These are phyloP conservation scores for Colletes gigas DNA, from an alignment of 1,140 invertebrate genomes.

Conservation along the genomic window DNA sequence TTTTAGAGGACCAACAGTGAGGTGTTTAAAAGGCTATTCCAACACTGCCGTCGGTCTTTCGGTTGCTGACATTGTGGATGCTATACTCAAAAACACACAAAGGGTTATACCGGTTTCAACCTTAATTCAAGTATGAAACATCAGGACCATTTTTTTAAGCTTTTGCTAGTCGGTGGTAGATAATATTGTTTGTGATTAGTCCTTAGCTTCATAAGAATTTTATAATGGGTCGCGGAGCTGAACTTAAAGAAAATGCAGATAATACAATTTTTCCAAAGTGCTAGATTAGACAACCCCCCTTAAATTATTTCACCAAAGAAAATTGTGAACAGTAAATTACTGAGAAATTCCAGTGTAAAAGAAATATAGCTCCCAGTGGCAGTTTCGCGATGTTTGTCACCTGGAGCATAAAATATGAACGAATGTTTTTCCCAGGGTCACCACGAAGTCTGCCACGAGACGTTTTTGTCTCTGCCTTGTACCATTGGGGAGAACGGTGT, in stretches of 20 bases:
- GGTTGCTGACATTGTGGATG: constrained; percentile 79
- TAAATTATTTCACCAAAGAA: not conserved
- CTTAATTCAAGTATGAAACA: constrained; percentile 79
- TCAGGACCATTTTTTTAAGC: not conserved
- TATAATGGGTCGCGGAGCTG: no score
- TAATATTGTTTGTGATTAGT: not conserved
- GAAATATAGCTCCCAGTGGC: no score
- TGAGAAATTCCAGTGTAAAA: not conserved
- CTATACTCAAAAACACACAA: constrained; percentile 81
- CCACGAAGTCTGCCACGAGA: constrained; percentile 82
- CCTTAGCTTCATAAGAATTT: not conserved
- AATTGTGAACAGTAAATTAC: not conserved
- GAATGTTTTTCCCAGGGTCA: constrained; percentile 77
- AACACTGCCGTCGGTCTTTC: constrained; percentile 82
- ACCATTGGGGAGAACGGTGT: constrained; percentile 82
- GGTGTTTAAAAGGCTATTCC: constrained; percentile 83
- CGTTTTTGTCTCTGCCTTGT: constrained; percentile 84
- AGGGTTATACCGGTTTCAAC: constrained; percentile 82
- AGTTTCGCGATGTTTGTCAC: not conserved
- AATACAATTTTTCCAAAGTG: no score
- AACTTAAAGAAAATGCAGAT: not conserved
- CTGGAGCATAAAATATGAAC: no score
- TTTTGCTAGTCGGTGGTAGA: not conserved
- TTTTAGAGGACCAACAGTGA: constrained; percentile 80
- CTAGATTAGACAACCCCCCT: no score